These are phyloP conservation scores for Chiroxiphia lanceolata DNA, from an alignment of 2,797 vertebrate species.

Conservation along the genomic window DNA sequence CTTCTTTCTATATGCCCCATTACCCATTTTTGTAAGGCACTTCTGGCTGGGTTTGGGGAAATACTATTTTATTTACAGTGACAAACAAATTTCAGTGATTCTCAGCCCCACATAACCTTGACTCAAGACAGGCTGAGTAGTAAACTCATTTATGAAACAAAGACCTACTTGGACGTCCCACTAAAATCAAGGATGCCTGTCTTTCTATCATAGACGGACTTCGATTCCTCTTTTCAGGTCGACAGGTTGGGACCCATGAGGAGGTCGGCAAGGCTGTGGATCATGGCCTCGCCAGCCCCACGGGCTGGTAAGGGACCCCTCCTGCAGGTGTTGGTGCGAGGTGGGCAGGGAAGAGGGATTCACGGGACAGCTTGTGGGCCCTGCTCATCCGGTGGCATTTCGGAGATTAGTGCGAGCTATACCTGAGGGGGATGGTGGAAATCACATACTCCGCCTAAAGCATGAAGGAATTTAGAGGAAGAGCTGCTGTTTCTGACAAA, in stretches of 20 bases:
- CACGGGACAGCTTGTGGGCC: fast-evolving
- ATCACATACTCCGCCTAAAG: fast-evolving
- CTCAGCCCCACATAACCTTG: not conserved
- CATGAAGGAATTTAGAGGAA: no score
- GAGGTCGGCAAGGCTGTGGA: not conserved
- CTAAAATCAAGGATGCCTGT: not conserved
- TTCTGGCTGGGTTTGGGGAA: not conserved
- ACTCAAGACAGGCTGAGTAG: not conserved
- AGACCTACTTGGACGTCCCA: fast-evolving
- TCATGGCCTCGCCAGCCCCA: fast-evolving
- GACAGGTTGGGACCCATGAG: fast-evolving
- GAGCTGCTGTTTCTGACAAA: not conserved
- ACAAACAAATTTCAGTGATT: not conserved
- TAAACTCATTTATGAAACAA: not conserved
- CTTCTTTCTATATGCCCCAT: not conserved
- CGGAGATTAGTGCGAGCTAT: not conserved
- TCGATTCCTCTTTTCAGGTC: not conserved
- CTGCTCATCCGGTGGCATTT: fast-evolving
- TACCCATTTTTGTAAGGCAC: not conserved
- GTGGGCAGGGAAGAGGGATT: not conserved
- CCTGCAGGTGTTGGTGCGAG: not conserved
- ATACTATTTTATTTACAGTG: not conserved
- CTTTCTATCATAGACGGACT: fast-evolving
- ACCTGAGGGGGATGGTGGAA: not conserved
- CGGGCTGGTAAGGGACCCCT: no score